Percentiles rank a stretch among this genome's conserved stretches.
These are phyloP conservation scores for Eulimnadia texana DNA, from an alignment of 1,140 invertebrate genomes.

Conservation along the genomic window DNA sequence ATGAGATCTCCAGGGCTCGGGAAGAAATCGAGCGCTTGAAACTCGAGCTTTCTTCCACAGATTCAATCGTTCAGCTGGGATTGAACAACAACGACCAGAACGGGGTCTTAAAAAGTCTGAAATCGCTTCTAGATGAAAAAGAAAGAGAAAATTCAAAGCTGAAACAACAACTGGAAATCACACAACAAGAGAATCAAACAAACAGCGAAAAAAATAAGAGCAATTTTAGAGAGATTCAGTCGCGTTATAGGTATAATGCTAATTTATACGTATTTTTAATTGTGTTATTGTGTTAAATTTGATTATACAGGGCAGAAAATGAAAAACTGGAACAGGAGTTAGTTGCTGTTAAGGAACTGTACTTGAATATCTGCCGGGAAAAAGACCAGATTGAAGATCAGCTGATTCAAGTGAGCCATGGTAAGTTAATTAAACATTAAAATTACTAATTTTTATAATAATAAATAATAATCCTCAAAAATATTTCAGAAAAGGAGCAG, in stretches of 20 bases:
- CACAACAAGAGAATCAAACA: background rate
- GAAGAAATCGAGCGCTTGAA: conserved; percentile 5
- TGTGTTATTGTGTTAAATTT: too few species aligned
- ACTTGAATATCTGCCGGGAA: background rate
- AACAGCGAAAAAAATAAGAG: background rate
- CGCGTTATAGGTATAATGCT: background rate
- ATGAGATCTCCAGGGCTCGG: background rate
- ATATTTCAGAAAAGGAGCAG: background rate
- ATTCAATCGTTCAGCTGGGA: conserved; percentile 2
- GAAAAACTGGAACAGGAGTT: background rate
- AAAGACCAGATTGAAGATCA: conserved; percentile 3
- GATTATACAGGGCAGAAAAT: background rate
- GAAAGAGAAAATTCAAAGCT: background rate
- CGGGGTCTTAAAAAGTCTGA: background rate
- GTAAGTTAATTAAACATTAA: background rate
- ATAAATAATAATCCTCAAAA: background rate
- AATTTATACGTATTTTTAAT: background rate
- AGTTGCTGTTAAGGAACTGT: background rate
- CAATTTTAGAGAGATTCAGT: background rate
- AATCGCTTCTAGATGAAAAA: background rate
- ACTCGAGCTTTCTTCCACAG: background rate
- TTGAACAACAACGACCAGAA: background rate
- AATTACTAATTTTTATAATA: too few species aligned
- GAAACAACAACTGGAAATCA: background rate
- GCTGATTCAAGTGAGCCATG: background rate